A percentile compares a stretch with the other conserved stretches of the same genome.
These are phyloP conservation scores for Coenonympha glycerion DNA, from an alignment of 2,888 invertebrate species.

Conservation along the genomic window DNA sequence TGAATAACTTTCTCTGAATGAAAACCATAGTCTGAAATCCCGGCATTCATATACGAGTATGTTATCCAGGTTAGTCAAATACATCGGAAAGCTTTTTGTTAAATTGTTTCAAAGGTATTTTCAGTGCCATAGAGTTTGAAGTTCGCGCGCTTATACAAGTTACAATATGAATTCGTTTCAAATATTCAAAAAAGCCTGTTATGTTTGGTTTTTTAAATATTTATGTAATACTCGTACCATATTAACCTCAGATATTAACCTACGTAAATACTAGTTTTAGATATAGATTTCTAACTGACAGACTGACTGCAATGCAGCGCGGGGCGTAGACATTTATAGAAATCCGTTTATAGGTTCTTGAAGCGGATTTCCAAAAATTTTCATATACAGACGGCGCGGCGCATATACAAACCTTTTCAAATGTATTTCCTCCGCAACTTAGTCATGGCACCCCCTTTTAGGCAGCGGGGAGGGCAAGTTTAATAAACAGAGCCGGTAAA, in stretches of 20 bases:
- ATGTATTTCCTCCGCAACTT: too few relatives aligned
- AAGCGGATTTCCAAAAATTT: too few relatives aligned
- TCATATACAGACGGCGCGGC: too few relatives aligned
- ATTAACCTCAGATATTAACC: too few relatives aligned
- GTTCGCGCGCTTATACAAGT: conserved; percentile 1
- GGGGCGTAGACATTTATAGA: too few relatives aligned
- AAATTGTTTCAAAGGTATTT: conserved; percentile 21
- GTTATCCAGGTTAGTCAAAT: conserved; percentile 19
- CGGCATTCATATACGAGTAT: conserved; percentile 13
- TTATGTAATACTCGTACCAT: too few relatives aligned
- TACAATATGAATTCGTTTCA: background rate
- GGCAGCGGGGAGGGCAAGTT: background rate
- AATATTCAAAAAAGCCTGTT: background rate
- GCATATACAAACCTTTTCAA: too few relatives aligned
- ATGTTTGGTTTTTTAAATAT: background rate
- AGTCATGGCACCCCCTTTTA: background rate
- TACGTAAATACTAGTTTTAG: too few relatives aligned
- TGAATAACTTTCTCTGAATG: conserved; percentile 6
- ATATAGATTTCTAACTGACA: too few relatives aligned
- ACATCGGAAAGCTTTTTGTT: conserved; percentile 22
- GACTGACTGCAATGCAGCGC: too few relatives aligned
- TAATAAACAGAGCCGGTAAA: conserved; percentile 35
- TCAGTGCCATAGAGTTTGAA: conserved; percentile 7
- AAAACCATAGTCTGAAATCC: conserved; percentile 4
- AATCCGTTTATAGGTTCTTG: too few relatives aligned